Percentiles rank a stretch among this genome's conserved stretches.
Evolutionary conservation across 2,888 invertebrate species (phyloP).

Genomic region (Brachyptera putata): DNA sequence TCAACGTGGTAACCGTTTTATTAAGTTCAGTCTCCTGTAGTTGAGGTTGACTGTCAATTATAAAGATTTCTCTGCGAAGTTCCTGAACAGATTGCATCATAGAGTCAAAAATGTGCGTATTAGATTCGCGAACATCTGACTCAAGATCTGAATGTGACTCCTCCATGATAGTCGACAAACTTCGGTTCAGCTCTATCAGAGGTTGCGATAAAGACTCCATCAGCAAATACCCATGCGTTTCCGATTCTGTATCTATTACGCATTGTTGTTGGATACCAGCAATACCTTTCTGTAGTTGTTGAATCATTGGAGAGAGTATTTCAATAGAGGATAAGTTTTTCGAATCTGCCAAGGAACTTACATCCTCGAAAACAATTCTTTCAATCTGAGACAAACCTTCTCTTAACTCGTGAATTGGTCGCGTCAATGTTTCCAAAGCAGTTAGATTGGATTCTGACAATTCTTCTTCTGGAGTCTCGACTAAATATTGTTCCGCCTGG

Average conservation of each 20-base stretch:
- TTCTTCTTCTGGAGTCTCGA: slow-evolving; percentile 20
- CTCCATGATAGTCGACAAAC: slow-evolving; percentile 12
- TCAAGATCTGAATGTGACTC: not conserved
- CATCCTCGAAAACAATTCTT: not conserved
- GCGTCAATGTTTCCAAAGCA: slow-evolving; percentile 32
- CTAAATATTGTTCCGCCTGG: slow-evolving; percentile 31
- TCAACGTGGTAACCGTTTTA: not conserved
- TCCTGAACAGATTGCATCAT: slow-evolving; percentile 21
- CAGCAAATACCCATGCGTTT: not conserved
- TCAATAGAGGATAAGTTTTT: not conserved
- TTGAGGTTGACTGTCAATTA: not conserved
- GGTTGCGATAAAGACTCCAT: slow-evolving; percentile 18
- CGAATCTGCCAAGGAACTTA: not conserved
- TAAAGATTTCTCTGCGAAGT: slow-evolving; percentile 12
- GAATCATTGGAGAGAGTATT: slow-evolving; percentile 25
- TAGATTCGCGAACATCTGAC: not conserved
- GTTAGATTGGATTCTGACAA: slow-evolving; percentile 22
- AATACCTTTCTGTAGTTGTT: slow-evolving; percentile 45
- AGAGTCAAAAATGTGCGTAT: slow-evolving; percentile 16
- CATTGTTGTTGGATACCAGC: slow-evolving; percentile 39
- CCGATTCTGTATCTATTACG: slow-evolving; percentile 22
- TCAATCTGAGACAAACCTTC: not conserved
- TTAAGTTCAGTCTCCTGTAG: not conserved
- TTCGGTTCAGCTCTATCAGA: slow-evolving; percentile 21
- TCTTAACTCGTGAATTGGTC: slow-evolving; percentile 31